Base-by-base conservation (phyloP, 2,888 invertebrate genomes). In the Aspidiotus destructor region DNA sequence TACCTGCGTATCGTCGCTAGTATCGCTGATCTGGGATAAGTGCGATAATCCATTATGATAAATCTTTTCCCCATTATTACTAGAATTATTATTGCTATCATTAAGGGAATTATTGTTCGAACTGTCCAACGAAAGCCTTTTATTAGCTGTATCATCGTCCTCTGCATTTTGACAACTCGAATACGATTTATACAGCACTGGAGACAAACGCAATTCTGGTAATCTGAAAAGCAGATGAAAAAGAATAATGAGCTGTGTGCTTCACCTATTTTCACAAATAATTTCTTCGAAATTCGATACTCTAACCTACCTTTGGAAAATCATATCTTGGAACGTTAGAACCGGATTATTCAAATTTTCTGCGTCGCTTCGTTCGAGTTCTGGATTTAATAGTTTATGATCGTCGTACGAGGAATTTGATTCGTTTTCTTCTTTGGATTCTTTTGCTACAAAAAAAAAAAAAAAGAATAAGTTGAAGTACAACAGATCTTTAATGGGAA, bases 151-250 rank as follows among this genome's bases (percentile, higher is more conserved):
- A 16, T 57, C 62, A 41, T 57, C 55, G 53, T 60, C 60, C 7
- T 55, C 62, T 17, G 48, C 53, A 42, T 61, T 42, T 16, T 48
- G 17, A 13, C 10, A 41, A 64, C 17, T 17, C 13, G 53, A 54
- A 8, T 42, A 41, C 8, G 41, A 7, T n/a, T 58, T 69, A 11
- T 40, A n/a, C 15, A 62, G 62, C 1, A 69, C 84, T 0, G 85
- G 81, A 73, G 85, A 85, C 70, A 89, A 78, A 53, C 83, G 81
- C 72, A 90, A 78, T 73, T 89, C 87, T 8, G 90, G 90, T 83
- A 85, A 78, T 76, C 86, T 86, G 72, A 3, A 71, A 72, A 55
- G 48, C 7, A 48, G 28, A 48, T 64, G 53, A 7, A 17, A 13
- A 6, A 28, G 41, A 16, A 13, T 13, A 1, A 15, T 13, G 16